Evolutionary conservation across 2,113 vertebrate genomes (phyloP).

Genomic region (Xiphophorus hellerii): DNA sequence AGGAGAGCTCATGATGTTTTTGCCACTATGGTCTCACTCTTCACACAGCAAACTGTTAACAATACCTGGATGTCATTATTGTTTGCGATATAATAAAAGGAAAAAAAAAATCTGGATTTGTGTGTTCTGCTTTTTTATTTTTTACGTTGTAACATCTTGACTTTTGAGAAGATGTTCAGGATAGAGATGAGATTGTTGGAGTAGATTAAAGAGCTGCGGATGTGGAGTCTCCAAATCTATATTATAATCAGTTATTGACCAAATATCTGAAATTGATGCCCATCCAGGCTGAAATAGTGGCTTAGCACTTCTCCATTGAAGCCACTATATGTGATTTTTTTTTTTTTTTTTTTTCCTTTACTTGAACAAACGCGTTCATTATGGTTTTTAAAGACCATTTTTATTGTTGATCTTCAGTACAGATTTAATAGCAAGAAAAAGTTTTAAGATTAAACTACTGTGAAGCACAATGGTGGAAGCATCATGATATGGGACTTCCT

Average conservation of each 20-base stretch:
- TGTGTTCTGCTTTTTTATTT: conserved; percentile 27
- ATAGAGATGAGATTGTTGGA: not conserved
- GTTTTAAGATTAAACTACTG: too few species aligned
- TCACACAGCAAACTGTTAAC: conserved; percentile 84
- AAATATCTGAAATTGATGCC: too few species aligned
- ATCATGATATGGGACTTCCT: not conserved
- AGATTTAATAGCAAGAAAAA: too few species aligned
- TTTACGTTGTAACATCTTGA: not conserved
- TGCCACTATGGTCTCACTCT: conserved; percentile 77
- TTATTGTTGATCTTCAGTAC: too few species aligned
- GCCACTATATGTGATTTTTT: too few species aligned
- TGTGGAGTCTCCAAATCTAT: not conserved
- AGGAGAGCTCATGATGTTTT: conserved; percentile 75
- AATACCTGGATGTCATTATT: conserved; percentile 85
- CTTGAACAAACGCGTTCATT: too few species aligned
- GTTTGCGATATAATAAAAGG: conserved; percentile 85
- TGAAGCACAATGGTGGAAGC: not conserved
- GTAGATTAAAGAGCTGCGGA: not conserved
- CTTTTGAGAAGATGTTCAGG: not conserved
- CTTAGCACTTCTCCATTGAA: too few species aligned
- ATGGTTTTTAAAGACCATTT: too few species aligned
- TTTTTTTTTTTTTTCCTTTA: too few species aligned
- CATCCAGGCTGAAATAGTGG: too few species aligned
- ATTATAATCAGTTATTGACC: too few species aligned
- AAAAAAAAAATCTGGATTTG: conserved; percentile 53